Conservation (phyloP, 2,113 vertebrate genomes). For the Dolichallabes microphthalmus region DNA sequence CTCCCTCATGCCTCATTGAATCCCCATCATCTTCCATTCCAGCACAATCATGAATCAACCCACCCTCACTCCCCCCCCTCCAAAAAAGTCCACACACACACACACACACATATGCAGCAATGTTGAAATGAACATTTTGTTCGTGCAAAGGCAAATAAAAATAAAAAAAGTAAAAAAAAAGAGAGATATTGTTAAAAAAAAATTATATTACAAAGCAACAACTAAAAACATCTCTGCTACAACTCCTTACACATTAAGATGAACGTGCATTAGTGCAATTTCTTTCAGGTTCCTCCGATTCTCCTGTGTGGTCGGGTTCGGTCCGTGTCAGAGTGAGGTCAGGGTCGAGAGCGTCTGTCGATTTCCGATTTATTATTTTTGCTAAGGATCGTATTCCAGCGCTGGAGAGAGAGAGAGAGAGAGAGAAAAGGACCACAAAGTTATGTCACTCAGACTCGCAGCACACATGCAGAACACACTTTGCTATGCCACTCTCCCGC, state of each 20-base stretch:
- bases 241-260: slow-evolving; percentile 70
- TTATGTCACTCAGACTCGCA: slow-evolving; percentile 14
- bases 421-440: slow-evolving; percentile 1
- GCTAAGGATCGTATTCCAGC: slow-evolving; percentile 58
- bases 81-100: not conserved
- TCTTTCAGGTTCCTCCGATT: slow-evolving; percentile 72
- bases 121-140: slow-evolving; percentile 54
- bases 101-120: slow-evolving; percentile 39
- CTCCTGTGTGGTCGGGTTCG: slow-evolving; percentile 65
- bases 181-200: slow-evolving; percentile 62
- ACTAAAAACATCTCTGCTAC: slow-evolving; percentile 68
- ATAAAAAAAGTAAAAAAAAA: slow-evolving; percentile 21
- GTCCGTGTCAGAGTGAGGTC: slow-evolving; percentile 56
- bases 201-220: slow-evolving; percentile 62
- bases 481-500: not conserved
- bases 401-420: slow-evolving; percentile 50
- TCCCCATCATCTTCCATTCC: slow-evolving; percentile 5
- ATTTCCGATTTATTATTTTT: slow-evolving; percentile 57
- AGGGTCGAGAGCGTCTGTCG: slow-evolving; percentile 65
- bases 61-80: not conserved
- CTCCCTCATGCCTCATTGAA: slow-evolving; percentile 15
- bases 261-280: slow-evolving; percentile 87
- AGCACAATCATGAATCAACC: slow-evolving; percentile 21
- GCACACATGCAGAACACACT: slow-evolving; percentile 8
- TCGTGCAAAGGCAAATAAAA: slow-evolving; percentile 57